Base-by-base conservation (phyloP, 2,113 vertebrate species). In the Oriolus oriolus region DNA sequence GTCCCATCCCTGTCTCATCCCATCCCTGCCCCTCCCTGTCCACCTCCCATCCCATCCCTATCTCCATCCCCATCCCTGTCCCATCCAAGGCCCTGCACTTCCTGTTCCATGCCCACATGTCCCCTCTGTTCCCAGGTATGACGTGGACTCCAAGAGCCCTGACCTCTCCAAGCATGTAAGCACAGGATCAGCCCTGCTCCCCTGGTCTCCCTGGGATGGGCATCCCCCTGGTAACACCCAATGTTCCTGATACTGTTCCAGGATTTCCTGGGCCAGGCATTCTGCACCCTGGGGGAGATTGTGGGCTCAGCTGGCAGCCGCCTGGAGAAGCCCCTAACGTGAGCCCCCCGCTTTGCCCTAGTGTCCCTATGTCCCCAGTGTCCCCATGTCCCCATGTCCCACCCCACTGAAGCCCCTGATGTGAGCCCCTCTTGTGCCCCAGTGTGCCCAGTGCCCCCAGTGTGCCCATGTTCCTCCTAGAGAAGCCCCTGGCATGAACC, bases 141-240 rank as follows among this genome's bases (percentile, higher is more conserved):
- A 99, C 73, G 99, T 99, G 39, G 99, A 99, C 96, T 99, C 99
- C 61, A 99, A 99, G 97, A 99, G 99, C 96, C 99, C 99, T 6
- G 99, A 99, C 92, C 97, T 99, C 69, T 99, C 99, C 89, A 99
- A 99, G 98, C 99, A 99, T 13, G 99, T 99, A 97, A 99, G 99
- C 98, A 44, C 37, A 66, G 80, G 31, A 61, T 39, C 33, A 42
- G 35, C 52, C 30, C 54, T 10, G 9, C 15, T 49, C 5, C 44
- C 12, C 45, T 52, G 16, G 37, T 7, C 21, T 60, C 33, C 37
- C 30, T 28, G 24, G 45, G n/a, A 24, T 39, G 28, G 63, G 37
- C 64, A 39, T 42, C 11, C 22, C 19, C 16, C 3, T 6, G 26
- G 26, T 80, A 79, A 61, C 27, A 11, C 18, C 8, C 2, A 0